Evolutionary conservation across 2,888 invertebrate species (phyloP).

Genomic region (Noctua janthe): DNA sequence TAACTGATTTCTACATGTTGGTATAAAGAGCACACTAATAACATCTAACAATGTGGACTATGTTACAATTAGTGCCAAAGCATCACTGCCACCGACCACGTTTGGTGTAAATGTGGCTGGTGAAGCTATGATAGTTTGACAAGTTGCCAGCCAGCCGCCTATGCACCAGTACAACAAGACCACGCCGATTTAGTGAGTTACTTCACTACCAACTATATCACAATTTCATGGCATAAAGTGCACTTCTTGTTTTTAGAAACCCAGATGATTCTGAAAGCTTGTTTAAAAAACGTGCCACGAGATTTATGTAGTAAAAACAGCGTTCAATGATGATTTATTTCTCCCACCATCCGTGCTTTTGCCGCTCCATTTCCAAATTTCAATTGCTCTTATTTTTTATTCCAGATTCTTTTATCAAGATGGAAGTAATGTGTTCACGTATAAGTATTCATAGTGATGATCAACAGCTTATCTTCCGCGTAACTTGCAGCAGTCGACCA

Average conservation of each 20-base stretch:
- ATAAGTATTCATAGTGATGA: conserved; percentile 43
- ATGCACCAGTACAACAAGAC: conserved; percentile 12
- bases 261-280: conserved; percentile 11
- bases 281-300: conserved; percentile 20
- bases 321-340: conserved; percentile 48
- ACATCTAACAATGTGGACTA: conserved; percentile 7
- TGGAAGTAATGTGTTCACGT: conserved; percentile 1
- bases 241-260: conserved; percentile 9
- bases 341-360: conserved; percentile 27
- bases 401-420: background rate
- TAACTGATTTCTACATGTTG: background rate
- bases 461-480: conserved; percentile 47
- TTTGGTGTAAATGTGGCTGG: conserved; percentile 29
- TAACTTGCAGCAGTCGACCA: conserved; percentile 50
- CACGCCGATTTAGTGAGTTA: conserved; percentile 3
- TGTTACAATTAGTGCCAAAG: conserved; percentile 31
- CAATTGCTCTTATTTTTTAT: conserved; percentile 16
- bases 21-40: conserved; percentile 7
- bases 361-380: conserved; percentile 39
- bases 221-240: background rate
- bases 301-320: conserved; percentile 37
- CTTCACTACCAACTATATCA: background rate
- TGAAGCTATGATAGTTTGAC: conserved; percentile 42
- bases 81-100: conserved; percentile 9
- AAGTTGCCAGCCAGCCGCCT: conserved; percentile 36